Base-by-base conservation (phyloP, 2,888 invertebrate species). In the Neelides folsomi region DNA sequence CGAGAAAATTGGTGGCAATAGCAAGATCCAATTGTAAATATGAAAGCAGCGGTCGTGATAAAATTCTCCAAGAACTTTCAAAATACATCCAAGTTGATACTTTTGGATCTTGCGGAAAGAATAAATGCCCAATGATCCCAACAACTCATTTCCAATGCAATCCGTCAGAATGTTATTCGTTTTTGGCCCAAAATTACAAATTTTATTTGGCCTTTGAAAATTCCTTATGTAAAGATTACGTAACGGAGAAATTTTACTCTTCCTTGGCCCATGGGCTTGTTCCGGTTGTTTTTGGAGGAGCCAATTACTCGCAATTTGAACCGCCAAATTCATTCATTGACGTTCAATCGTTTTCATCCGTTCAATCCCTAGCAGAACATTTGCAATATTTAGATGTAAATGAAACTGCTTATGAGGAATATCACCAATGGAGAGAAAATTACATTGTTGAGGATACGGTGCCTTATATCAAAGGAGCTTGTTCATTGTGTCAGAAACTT, bases 141-240 rank as follows among this genome's bases (percentile, higher is more conserved):
- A 3, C 4, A 3, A 27, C 7, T 27, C 3, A 7, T 27, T 7
- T 27, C 7, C 27, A 27, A 5, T 27, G 27, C 27, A 27, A 27
- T 27, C 27, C 27, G 3, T 27, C 27, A 27, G 27, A 27, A 2
- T 47, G 47, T 16, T 15, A 47, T 10, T 9, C 12, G 7, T 15
- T 9, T 12, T 18, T 48, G 8, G 49, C 20, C 2, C 9, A 27
- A 27, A n/a, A 49, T 2, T 43, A 49, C 49, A 49, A 49, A 43
- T 49, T 49, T 18, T 50, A 50, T 19, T 19, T 50, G 10, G 13
- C 44, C 12, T 50, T 50, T 37, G 50, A 50, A 19, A 50, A 50
- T 36, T 50, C 50, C 7, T 13, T 50, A 5, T 44, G 50, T 19
- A 1, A 13, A 8, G 50, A 50, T 27, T 50, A 50, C 20, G 18